Evolutionary conservation across 2,797 vertebrate species (phyloP), one percentile per base, ranked within the genome.

Genomic region (Tapirus indicus): DNA sequence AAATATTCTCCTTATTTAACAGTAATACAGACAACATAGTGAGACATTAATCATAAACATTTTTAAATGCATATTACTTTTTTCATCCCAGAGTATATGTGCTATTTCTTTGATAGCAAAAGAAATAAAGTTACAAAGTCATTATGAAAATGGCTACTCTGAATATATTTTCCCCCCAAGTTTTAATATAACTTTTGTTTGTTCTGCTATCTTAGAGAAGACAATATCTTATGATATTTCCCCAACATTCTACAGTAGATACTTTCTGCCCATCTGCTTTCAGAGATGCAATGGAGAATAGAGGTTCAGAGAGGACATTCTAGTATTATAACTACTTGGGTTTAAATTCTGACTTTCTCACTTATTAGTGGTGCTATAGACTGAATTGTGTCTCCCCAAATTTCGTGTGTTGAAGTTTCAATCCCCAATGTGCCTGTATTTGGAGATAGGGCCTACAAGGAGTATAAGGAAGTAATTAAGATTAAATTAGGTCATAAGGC

Each of bases 31-130:
- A 35, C 52, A 79, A 27, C 13, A 86, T 54, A 88, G 20, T 52
- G 44, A 66, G 47, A 71, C 60, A 77, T 86, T 86, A 88, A 91
- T 86, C 21, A 79, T 13, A 93, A 49, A 21, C 21, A 60, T n/a
- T 62, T 85, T 75, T 6, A 95, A 95, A 84, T 60, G 44, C 2
- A 72, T 18, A n/a, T 58, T 71, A 75, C 9, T 49, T 44, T 75
- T 96, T 92, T 91, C n/a, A 96, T 47, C 68, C 93, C 38, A 10
- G 4, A 52, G 14, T 66, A 69, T 29, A 60, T 82, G 62, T 75
- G 21, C 1, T 64, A 82, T 84, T 95, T 89, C 41, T 94, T 96
- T 93, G 32, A 86, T 44, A 86, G 78, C 12, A 90, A 95, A 85
- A 91, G 5, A 92, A 94, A 78, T 23, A 88, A 71, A 83, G 10